Evolutionary conservation across 2,113 vertebrate species (phyloP).

Genomic region (Myanophis thanlyinensis): DNA sequence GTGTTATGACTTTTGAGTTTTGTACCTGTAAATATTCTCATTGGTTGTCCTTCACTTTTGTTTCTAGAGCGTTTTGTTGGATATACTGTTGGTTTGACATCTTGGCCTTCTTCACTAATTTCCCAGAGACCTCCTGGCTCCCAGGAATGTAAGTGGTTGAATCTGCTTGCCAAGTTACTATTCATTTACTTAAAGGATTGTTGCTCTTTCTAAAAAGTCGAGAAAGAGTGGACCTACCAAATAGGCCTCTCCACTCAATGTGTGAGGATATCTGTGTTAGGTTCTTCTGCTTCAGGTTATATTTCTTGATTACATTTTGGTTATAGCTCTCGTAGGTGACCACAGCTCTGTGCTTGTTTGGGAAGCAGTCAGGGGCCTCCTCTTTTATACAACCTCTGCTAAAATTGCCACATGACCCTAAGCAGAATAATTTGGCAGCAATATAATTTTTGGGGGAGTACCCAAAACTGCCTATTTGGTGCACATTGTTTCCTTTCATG

Average conservation of each 20-base stretch:
- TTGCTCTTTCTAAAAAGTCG: neutral
- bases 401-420: accelerated
- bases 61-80: neutral
- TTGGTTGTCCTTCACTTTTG: neutral
- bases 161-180: neutral
- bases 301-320: neutral
- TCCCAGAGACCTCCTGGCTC: neutral
- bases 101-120: neutral
- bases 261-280: neutral
- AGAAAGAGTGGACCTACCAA: accelerated
- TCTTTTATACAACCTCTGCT: neutral
- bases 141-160: neutral
- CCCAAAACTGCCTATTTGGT: accelerated
- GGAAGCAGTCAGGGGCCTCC: neutral
- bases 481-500: constrained; percentile 25
- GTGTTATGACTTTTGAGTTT: neutral
- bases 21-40: neutral
- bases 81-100: neutral
- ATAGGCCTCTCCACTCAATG: neutral
- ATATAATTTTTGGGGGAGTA: neutral
- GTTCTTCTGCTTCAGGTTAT: neutral
- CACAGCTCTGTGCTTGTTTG: neutral
- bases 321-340: neutral
- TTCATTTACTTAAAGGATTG: neutral
- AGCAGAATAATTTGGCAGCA: neutral